These are phyloP conservation scores for Alloscopus bannaensis DNA, from an alignment of 2,888 invertebrate genomes.

Conservation along the genomic window DNA sequence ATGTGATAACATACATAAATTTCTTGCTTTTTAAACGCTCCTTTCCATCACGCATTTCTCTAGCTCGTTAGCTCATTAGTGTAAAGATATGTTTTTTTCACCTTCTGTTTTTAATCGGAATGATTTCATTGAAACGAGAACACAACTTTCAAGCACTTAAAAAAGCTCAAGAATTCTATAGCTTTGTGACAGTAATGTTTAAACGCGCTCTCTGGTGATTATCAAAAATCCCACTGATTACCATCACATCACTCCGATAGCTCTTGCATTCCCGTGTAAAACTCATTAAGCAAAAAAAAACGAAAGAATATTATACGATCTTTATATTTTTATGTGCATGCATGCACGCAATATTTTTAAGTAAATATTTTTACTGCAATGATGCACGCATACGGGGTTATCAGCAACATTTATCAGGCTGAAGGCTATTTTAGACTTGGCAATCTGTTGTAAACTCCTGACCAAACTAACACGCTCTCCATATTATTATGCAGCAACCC, in stretches of 20 bases:
- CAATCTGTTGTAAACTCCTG: too few species aligned
- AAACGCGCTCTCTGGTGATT: slow-evolving; percentile 39
- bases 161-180: slow-evolving; percentile 14
- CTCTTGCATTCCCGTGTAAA: slow-evolving; percentile 14
- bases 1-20: too few species aligned
- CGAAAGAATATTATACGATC: too few species aligned
- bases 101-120: too few species aligned
- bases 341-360: background rate
- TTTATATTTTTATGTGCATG: slow-evolving; percentile 31
- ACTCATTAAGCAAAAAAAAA: slow-evolving; percentile 6
- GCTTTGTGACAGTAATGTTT: slow-evolving; percentile 27
- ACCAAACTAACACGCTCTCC: too few species aligned
- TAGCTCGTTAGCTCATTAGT: too few species aligned
- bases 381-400: slow-evolving; percentile 58
- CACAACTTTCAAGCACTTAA: too few species aligned
- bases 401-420: slow-evolving; percentile 52
- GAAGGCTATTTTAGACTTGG: slow-evolving; percentile 29
- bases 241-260: slow-evolving; percentile 40
- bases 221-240: slow-evolving; percentile 54
- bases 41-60: too few species aligned
- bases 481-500: too few species aligned
- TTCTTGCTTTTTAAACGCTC: too few species aligned
- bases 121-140: too few species aligned
- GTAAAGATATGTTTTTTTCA: too few species aligned
- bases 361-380: slow-evolving; percentile 51